Percentiles rank a stretch among this genome's conserved stretches.
Evolutionary conservation across 2,113 vertebrate genomes (phyloP).

Genomic region (Phalacrocorax pelagicus): DNA sequence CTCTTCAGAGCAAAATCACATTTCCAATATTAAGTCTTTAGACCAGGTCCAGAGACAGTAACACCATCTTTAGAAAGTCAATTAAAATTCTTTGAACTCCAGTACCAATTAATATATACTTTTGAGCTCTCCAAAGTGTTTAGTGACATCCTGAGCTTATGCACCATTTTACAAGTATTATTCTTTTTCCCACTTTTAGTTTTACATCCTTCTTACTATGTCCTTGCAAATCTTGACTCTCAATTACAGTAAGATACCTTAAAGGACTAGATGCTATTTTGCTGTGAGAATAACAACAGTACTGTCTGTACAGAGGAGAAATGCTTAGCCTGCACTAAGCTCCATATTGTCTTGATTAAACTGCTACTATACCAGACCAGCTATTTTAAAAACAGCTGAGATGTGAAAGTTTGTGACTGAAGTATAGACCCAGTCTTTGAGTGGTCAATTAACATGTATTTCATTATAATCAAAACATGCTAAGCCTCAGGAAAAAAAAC

Average conservation of each 20-base stretch:
- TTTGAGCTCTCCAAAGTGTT: background rate
- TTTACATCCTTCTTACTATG: background rate
- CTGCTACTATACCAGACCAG: background rate
- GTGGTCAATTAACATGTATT: slow-evolving; percentile 16
- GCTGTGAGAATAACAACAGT: background rate
- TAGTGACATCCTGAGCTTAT: background rate
- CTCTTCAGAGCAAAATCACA: background rate
- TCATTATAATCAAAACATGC: background rate
- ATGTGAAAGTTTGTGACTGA: slow-evolving; percentile 28
- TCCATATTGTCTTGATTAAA: slow-evolving; percentile 14
- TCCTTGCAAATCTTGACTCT: background rate
- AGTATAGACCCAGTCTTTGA: background rate
- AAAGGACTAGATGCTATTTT: background rate
- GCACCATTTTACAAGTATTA: background rate
- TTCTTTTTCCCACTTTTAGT: background rate
- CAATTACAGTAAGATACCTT: background rate
- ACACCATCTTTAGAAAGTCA: background rate
- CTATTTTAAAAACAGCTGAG: slow-evolving; percentile 50
- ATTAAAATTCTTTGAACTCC: background rate
- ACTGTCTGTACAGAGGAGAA: background rate
- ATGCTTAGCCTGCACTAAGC: slow-evolving; percentile 36
- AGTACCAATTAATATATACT: background rate
- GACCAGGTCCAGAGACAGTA: background rate
- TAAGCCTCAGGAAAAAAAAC: background rate
- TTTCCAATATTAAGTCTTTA: background rate